These are phyloP conservation scores for Neomicropteryx cornuta DNA, from an alignment of 1,140 invertebrate genomes.

Conservation along the genomic window DNA sequence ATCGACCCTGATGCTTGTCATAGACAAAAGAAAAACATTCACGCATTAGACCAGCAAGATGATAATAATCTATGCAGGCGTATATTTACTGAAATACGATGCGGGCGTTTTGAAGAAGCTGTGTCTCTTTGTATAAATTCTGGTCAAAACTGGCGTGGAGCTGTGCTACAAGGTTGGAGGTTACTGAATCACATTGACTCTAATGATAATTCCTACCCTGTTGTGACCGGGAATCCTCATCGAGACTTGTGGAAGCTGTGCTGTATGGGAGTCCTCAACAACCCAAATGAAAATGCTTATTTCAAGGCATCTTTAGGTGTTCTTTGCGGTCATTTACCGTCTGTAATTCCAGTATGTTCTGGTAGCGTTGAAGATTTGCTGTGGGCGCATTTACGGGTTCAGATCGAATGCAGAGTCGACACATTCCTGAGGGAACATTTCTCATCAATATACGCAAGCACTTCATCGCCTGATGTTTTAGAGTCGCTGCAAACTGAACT, in stretches of 20 bases:
- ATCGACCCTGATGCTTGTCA: conserved; percentile 90
- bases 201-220: conserved; percentile 5
- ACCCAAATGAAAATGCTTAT: conserved; percentile 41
- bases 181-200: conserved; percentile 30
- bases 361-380: conserved; percentile 79
- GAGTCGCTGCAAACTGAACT: conserved; percentile 68
- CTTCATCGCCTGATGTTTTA: conserved; percentile 50
- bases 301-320: conserved; percentile 62
- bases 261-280: conserved; percentile 59
- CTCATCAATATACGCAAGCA: conserved; percentile 38
- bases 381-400: conserved; percentile 77
- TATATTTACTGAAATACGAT: conserved; percentile 70
- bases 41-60: conserved; percentile 84
- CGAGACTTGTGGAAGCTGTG: conserved; percentile 86
- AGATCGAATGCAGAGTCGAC: conserved; percentile 80
- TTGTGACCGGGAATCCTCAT: conserved; percentile 72
- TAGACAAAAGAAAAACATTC: conserved; percentile 66
- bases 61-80: conserved; percentile 58
- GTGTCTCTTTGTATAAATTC: conserved; percentile 71
- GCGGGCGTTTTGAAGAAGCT: conserved; percentile 75
- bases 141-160: conserved; percentile 84
- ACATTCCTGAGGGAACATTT: conserved; percentile 49
- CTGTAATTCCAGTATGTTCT: conserved; percentile 58
- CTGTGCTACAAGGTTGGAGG: conserved; percentile 81
- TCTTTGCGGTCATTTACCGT: conserved; percentile 73